Conservation (phyloP, 2,113 vertebrate genomes). For the Catharus minimus region DNA sequence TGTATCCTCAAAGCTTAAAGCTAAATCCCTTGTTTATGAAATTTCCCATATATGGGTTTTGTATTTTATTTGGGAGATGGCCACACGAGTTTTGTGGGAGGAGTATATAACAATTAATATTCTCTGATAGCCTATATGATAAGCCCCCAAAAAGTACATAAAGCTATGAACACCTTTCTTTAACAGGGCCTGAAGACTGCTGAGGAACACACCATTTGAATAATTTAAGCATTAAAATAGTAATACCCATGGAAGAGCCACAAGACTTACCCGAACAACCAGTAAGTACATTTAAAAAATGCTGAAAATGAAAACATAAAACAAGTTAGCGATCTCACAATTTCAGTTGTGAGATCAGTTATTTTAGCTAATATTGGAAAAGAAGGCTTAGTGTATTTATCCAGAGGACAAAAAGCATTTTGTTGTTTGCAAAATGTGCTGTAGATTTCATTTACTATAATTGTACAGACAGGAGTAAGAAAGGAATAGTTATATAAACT, state of each 20-base stretch:
- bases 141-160: conserved; percentile 65
- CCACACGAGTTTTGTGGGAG: conserved; percentile 51
- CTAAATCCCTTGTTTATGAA: conserved; percentile 70
- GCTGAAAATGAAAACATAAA: neutral
- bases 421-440: neutral
- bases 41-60: conserved; percentile 49
- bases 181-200: conserved; percentile 74
- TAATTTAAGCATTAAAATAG: conserved; percentile 13
- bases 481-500: neutral
- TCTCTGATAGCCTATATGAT: conserved; percentile 77
- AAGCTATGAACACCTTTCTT: conserved; percentile 69
- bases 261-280: conserved; percentile 78
- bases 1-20: conserved; percentile 57
- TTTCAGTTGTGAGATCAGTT: neutral
- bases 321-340: neutral
- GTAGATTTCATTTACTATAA: neutral
- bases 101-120: conserved; percentile 53
- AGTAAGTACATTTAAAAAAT: conserved; percentile 68
- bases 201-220: conserved; percentile 29
- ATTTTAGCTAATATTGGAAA: neutral
- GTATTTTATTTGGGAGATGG: conserved; percentile 61
- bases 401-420: neutral
- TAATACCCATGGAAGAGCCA: conserved; percentile 77
- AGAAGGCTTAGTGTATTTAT: neutral
- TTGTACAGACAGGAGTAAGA: neutral